Percentiles rank a stretch among this genome's conserved stretches.
Conservation (phyloP, 2,113 vertebrate genomes). For the Passer domesticus region DNA sequence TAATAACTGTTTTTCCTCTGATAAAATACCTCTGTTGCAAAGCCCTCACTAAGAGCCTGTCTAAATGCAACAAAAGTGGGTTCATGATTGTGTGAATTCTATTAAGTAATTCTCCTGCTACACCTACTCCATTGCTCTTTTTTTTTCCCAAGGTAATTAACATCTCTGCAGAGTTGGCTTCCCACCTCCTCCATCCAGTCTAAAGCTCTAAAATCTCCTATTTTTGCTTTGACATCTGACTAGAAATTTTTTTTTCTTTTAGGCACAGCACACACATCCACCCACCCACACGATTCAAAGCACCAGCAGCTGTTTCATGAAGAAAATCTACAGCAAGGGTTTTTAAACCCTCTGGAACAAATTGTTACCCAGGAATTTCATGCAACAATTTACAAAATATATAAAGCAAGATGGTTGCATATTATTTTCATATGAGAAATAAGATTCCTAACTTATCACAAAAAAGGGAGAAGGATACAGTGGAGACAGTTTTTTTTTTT, state of each 20-base stretch:
- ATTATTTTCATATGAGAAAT: not conserved
- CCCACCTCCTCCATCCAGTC: slow-evolving; percentile 45
- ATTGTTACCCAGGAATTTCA: slow-evolving; percentile 43
- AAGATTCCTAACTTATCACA: not conserved
- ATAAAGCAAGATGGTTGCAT: not conserved
- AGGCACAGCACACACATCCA: slow-evolving; percentile 60
- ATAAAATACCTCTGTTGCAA: slow-evolving; percentile 40
- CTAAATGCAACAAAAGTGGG: slow-evolving; percentile 24
- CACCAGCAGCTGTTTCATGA: slow-evolving; percentile 51
- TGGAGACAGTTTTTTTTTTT: not conserved
- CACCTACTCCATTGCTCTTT: slow-evolving; percentile 38
- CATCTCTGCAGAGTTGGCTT: slow-evolving; percentile 36
- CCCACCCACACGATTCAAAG: slow-evolving; percentile 35
- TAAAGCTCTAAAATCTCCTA: slow-evolving; percentile 55
- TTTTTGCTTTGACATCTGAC: slow-evolving; percentile 68
- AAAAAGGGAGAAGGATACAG: not conserved
- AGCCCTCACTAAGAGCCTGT: not conserved
- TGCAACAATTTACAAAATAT: not conserved
- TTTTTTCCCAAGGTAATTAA: slow-evolving; percentile 61
- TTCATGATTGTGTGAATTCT: slow-evolving; percentile 45
- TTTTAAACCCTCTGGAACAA: slow-evolving; percentile 24
- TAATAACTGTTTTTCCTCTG: slow-evolving; percentile 54
- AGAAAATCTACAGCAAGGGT: slow-evolving; percentile 21
- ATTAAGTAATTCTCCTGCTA: slow-evolving; percentile 47
- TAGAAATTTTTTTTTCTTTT: slow-evolving; percentile 33